These are phyloP conservation scores for Leptinotarsa haldemani DNA, from an alignment of 2,888 invertebrate genomes.

Conservation along the genomic window DNA sequence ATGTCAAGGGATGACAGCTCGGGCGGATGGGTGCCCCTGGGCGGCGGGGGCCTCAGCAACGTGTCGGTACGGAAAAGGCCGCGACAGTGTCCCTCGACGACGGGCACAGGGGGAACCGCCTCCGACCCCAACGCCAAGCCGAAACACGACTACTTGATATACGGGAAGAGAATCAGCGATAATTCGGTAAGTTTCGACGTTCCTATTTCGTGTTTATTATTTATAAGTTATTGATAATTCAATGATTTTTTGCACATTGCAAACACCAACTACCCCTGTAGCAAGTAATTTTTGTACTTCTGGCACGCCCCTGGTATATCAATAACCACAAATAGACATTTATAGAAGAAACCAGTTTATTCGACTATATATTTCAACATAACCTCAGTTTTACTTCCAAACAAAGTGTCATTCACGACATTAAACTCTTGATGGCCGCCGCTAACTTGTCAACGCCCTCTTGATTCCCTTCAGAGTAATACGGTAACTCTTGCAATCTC, in stretches of 20 bases:
- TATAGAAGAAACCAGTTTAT: too few species aligned
- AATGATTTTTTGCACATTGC: too few species aligned
- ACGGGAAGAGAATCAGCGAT: conserved; percentile 92
- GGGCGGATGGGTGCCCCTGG: conserved; percentile 95
- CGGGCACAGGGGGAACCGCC: conserved; percentile 62
- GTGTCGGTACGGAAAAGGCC: conserved; percentile 88
- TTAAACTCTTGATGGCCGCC: conserved; percentile 33
- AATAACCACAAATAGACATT: too few species aligned
- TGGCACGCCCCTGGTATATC: too few species aligned
- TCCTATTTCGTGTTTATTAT: too few species aligned
- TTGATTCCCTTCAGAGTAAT: conserved; percentile 50
- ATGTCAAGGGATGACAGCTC: conserved; percentile 98
- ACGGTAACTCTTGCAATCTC: conserved; percentile 50
- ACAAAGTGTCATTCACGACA: conserved; percentile 13
- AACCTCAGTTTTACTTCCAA: too few species aligned
- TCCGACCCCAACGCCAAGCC: conserved; percentile 66
- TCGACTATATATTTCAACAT: too few species aligned
- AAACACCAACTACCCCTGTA: too few species aligned
- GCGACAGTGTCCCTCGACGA: conserved; percentile 62
- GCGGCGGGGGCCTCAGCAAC: conserved; percentile 93
- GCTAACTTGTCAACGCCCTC: conserved; percentile 49
- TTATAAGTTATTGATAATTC: too few species aligned
- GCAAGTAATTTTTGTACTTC: too few species aligned
- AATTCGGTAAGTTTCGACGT: conserved; percentile 77
- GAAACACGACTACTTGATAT: conserved; percentile 91